Evolutionary conservation across 1,140 invertebrate genomes (phyloP).

Genomic region (Danaus plexippus): DNA sequence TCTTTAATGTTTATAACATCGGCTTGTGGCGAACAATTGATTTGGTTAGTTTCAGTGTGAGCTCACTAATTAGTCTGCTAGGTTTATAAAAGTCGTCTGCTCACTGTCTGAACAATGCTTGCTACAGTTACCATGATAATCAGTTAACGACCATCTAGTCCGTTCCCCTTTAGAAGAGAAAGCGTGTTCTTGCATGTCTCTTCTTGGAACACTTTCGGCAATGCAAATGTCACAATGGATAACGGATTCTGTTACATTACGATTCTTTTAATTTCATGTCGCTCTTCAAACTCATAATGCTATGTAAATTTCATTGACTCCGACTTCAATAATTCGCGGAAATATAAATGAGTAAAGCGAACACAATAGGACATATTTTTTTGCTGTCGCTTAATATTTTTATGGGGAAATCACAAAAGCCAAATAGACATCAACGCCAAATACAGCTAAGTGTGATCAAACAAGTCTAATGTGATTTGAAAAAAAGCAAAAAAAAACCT

Average conservation of each 20-base stretch:
- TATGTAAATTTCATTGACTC: slow-evolving; percentile 14
- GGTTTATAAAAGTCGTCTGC: too few species aligned
- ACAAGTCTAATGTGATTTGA: slow-evolving; percentile 7
- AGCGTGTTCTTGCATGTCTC: slow-evolving; percentile 45
- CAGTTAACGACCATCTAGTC: slow-evolving; percentile 1
- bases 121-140: too few species aligned
- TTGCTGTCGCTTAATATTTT: neutral
- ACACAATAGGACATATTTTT: too few species aligned
- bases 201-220: slow-evolving; percentile 62
- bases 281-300: slow-evolving; percentile 16
- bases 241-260: slow-evolving; percentile 46
- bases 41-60: too few species aligned
- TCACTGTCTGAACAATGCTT: too few species aligned
- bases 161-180: slow-evolving; percentile 60
- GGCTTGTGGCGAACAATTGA: too few species aligned
- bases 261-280: slow-evolving; percentile 45
- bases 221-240: slow-evolving; percentile 63
- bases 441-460: slow-evolving; percentile 2
- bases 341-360: too few species aligned
- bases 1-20: too few species aligned
- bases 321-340: too few species aligned
- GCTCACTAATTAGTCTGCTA: too few species aligned
- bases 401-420: too few species aligned
- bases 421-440: too few species aligned
- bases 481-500: neutral